A percentile compares a stretch with the other conserved stretches of the same genome.
These are phyloP conservation scores for Opisthograptis luteolata DNA, from an alignment of 2,888 invertebrate genomes.

Conservation along the genomic window DNA sequence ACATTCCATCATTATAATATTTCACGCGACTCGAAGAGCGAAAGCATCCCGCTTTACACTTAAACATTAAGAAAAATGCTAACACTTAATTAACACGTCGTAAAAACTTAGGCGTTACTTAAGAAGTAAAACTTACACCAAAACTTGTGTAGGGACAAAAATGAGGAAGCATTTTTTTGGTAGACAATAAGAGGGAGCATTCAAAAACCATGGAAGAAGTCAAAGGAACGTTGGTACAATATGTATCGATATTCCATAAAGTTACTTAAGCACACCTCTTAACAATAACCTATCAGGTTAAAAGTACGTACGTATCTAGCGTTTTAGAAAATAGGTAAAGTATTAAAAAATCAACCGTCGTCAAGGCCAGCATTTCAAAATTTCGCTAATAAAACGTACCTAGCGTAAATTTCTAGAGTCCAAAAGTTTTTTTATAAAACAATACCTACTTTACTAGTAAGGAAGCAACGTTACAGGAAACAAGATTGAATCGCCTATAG, in stretches of 20 bases:
- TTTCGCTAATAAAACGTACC: constrained; percentile 39
- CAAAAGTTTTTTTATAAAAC: constrained; percentile 47
- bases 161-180: constrained; percentile 44
- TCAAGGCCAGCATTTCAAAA: constrained; percentile 36
- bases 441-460: constrained; percentile 61
- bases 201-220: constrained; percentile 30
- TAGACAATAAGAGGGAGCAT: constrained; percentile 41
- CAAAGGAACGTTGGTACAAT: constrained; percentile 40
- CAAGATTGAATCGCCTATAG: constrained; percentile 37
- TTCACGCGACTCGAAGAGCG: constrained; percentile 44
- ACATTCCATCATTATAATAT: constrained; percentile 30
- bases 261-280: constrained; percentile 27
- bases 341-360: constrained; percentile 18
- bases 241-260: constrained; percentile 29
- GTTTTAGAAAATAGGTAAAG: constrained; percentile 37
- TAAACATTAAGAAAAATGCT: constrained; percentile 76
- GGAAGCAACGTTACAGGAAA: constrained; percentile 67
- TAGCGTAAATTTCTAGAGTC: constrained; percentile 46
- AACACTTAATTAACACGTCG: constrained; percentile 76
- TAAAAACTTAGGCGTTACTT: constrained; percentile 82
- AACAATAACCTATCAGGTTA: constrained; percentile 33
- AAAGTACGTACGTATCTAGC: constrained; percentile 44
- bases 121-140: constrained; percentile 71
- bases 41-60: constrained; percentile 71
- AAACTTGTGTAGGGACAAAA: constrained; percentile 52